Evolutionary conservation across 2,797 vertebrate species (phyloP), one percentile per base, ranked within the genome.

Genomic region (Sternotherus odoratus): DNA sequence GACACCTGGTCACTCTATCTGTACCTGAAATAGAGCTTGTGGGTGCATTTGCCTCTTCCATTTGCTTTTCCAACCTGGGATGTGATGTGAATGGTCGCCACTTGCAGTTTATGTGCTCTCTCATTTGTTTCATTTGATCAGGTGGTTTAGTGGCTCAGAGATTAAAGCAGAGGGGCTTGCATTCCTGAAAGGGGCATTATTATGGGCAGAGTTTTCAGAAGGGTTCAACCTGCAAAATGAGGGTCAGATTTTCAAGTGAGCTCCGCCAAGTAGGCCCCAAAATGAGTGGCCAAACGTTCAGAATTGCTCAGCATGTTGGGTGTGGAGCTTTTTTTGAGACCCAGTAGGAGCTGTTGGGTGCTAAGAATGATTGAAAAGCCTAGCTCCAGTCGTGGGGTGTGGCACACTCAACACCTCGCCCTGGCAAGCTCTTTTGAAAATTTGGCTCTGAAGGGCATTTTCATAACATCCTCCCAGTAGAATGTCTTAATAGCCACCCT

Each of bases 101-200:
- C 30, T 87, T 30, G 3, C 16, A 81, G 72, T 26, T 60, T 9
- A 39, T 53, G 10, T 56, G 87, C 0, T 0, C 9, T 72, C 66
- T 43, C 11, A 72, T 72, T 72, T 39, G n/a, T 36, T 39, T 69
- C 36, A 12, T 33, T 33, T 77, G 88, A 5, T 17, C 2, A 1
- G 28, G 19, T 81, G 30, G 30, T 19, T 89, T 43, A 0, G 0
- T 50, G 26, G 5, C 4, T 0, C 0, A 3, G 9, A 5, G 54
- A 12, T 49, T 89, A 49, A 33, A 56, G 39, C n/a, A 82, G 49
- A 77, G 15, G 16, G 33, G 17, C 33, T 63, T 8, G 8, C 16
- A 4, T 17, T 57, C 84, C 8, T 30, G 17, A 79, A 50, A 66
- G 74, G 15, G 23, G 81, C 12, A 28, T 39, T 17, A 30, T 39